Base-by-base conservation (phyloP, 2,888 invertebrate species). In the Emmelina monodactyla region DNA sequence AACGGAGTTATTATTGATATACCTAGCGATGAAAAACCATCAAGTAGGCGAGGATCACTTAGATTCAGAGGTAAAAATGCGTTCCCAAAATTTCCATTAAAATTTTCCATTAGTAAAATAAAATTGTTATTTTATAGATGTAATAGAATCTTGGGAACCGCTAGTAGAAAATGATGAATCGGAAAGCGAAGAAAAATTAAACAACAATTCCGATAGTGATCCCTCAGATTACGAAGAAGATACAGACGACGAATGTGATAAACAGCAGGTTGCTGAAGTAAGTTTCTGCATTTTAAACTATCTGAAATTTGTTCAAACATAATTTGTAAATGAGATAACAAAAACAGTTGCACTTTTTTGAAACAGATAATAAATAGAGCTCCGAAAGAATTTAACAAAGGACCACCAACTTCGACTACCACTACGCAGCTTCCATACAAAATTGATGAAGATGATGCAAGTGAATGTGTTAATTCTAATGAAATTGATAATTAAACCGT, bases 381-480 rank as follows among this genome's bases (percentile, higher is more conserved):
- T 9, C 14, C 43, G 19, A 48, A 40, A 42, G 47, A 51, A 14
- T 31, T 35, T 2, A 48, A 46, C 19, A 45, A 50, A 35, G 60
- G 57, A 4, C 62, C 70, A 1, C 69, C 73, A 2, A 59, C 65
- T 14, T 43, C 70, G 2, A 60, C 66, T 13, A 44, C 78, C 35
- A 70, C 75, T 1, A 80, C 83, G 15, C 83, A 79, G 46, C 62
- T 85, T 37, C 83, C 83, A 14, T 84, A 79, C 58, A 85, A 83
- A 73, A 85, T 85, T 47, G 86, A 86, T 44, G 86, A 88, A 73
- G 81, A 83, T 45, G 82, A 71, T 36, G 79, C 82, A 35, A 79
- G 69, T 41, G 83, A 84, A 65, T 58, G n/a, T n/a, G n/a, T n/a
- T n/a, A n/a, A n/a, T n/a, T n/a, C n/a, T 36, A 62, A 55, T 42